Evolutionary conservation across 2,113 vertebrate species (phyloP), one percentile per base, ranked within the genome.

Genomic region (Zosterops lateralis): DNA sequence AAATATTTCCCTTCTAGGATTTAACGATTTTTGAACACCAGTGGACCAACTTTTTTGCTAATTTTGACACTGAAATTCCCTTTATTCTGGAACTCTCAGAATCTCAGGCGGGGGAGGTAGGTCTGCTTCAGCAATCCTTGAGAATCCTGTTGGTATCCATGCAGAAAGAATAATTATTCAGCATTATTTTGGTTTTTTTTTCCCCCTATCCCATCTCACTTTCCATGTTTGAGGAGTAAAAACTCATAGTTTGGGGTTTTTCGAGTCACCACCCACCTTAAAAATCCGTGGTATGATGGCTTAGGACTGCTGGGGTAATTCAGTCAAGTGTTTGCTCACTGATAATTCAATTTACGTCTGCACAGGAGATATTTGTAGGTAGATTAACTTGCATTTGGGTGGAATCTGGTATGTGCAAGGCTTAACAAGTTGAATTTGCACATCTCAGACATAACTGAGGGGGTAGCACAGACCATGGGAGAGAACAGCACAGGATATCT

Each of bases 21-120:
- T 96, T 99, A 93, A 96, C 95, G 38, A 87, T 88, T 85, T 99
- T 99, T 95, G 99, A 99, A 70, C 98, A 98, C 89, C 99, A 99
- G 90, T 99, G 99, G 99, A 98, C 97, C 87, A 97, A 94, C 87
- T 99, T 99, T 61, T 99, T 99, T 87, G 98, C 98, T 58, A 98
- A 98, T 96, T 98, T 99, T 96, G 99, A 99, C 80, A 98, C 98
- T 36, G 99, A 99, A 97, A 98, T 98, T 78, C 98, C 99, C 70
- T 99, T 99, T 87, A 98, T 99, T 73, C 92, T 99, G 96, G 99
- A 99, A 18, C 98, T 99, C 10, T 99, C 99, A 12, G 99, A 99
- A 92, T 99, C 98, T 64, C 99, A 99, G 94, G 98, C 99, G 0
- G 99, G 98, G 84, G 99, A 99, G 98, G 99, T 99, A 97, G 12